These are phyloP conservation scores for Propithecus coquereli DNA, from an alignment of 2,113 vertebrate species.

Conservation along the genomic window DNA sequence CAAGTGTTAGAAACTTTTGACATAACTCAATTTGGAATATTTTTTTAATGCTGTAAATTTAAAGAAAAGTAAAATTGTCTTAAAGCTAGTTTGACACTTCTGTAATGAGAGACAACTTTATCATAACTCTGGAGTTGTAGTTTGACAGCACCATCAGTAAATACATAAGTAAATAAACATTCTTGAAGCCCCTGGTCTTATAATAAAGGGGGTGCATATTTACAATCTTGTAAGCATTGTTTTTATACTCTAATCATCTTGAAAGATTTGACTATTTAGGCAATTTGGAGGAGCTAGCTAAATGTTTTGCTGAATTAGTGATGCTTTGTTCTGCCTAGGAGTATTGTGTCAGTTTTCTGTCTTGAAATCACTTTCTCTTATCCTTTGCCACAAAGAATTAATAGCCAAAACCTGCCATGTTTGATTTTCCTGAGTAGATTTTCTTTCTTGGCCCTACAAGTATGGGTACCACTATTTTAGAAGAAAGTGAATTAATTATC, in stretches of 20 bases:
- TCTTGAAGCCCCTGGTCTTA: neutral
- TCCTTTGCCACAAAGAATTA: neutral
- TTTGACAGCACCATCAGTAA: neutral
- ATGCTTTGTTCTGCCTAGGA: neutral
- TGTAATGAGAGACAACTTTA: neutral
- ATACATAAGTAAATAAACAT: neutral
- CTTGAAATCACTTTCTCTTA: neutral
- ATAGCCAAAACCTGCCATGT: neutral
- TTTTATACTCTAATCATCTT: neutral
- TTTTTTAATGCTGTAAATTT: slow-evolving; percentile 36
- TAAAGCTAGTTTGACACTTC: neutral
- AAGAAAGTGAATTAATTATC: neutral
- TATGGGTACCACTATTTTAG: neutral
- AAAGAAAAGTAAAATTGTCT: slow-evolving; percentile 11
- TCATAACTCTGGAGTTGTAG: neutral
- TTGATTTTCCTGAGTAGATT: neutral
- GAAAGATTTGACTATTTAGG: neutral
- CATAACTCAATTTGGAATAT: slow-evolving; percentile 26
- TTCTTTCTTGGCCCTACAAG: neutral
- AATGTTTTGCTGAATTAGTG: neutral
- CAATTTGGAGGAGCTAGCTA: neutral
- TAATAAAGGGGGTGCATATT: neutral
- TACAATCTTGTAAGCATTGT: neutral
- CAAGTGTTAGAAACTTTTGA: neutral
- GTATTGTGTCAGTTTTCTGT: neutral